Conservation (phyloP, 2,113 vertebrate genomes). For the Rhinogobius similis region DNA sequence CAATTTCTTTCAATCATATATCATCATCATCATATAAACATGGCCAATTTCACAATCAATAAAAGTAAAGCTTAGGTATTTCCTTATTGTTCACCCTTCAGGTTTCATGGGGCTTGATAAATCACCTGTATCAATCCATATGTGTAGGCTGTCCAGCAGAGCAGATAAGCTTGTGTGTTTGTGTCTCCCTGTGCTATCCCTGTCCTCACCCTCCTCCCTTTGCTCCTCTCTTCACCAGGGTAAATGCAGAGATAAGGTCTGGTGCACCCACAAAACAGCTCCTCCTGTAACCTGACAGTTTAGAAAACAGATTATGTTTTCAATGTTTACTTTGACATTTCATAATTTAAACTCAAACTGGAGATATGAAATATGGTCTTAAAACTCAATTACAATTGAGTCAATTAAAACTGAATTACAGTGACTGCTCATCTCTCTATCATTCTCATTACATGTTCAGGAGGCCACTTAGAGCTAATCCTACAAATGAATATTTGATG, state of each 20-base stretch:
- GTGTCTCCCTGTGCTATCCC: slow-evolving; percentile 15
- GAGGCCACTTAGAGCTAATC: slow-evolving; percentile 12
- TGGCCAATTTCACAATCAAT: background rate
- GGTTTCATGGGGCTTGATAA: slow-evolving; percentile 6
- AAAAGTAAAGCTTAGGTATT: background rate
- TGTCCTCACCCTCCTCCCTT: background rate
- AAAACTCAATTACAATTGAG: background rate
- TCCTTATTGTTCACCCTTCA: background rate
- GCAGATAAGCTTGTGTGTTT: slow-evolving; percentile 19
- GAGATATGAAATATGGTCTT: background rate
- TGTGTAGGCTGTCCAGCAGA: slow-evolving; percentile 10
- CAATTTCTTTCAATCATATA: background rate
- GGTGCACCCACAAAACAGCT: background rate
- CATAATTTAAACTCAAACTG: background rate
- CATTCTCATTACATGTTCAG: slow-evolving; percentile 1
- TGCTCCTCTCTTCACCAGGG: background rate
- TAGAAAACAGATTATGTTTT: too few species aligned
- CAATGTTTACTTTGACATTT: too few species aligned
- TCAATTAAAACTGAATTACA: background rate
- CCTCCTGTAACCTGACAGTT: too few species aligned
- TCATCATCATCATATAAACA: too few species aligned
- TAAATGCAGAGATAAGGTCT: slow-evolving; percentile 22
- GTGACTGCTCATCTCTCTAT: background rate
- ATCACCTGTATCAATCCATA: slow-evolving; percentile 14
- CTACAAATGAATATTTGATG: slow-evolving; percentile 30